Base-by-base conservation (phyloP, 1,140 invertebrate species). In the Spodoptera frugiperda region DNA sequence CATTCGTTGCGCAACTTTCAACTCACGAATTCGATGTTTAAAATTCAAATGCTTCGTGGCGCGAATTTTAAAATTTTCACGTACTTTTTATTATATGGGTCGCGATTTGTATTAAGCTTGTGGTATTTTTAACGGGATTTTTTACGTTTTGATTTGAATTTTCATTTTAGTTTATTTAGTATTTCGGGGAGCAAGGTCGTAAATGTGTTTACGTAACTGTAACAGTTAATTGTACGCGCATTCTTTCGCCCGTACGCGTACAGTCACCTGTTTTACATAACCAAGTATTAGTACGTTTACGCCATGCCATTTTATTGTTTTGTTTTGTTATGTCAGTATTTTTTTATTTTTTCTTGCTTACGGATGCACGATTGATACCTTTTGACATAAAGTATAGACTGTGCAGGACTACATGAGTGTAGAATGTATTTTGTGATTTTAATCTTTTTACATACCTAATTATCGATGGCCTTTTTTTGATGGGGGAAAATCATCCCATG, bases 51-150 rank as follows among this genome's bases (percentile, higher is more conserved):
- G 25, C 30, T 51, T 67, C 82, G 87, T 82, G 86, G 81, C 85
- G 90, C 86, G 88, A 90, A 92, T 92, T 89, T 89, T 83, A 88
- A 92, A 92, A 87, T 80, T 82, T 39, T 80, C 80, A 79, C 68
- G 46, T 78, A n/a, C n/a, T n/a, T 76, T 77, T 76, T 79, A 89
- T 82, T 11, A 77, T 77, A 88, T 87, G 79, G 88, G 89, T 84
- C 86, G 82, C 59, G 67, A 84, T 87, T 73, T 82, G 81, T 87
- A 88, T 87, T 84, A 53, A 76, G 65, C 30, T 15, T 10, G 61
- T 61, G 1, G 11, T 8, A n/a, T n/a, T n/a, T 21, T 15, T 8
- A 70, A 70, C 75, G 63, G 75, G 61, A 33, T 61, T 30, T 72
- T 77, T 76, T 81, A 78, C 48, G 17, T 44, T 15, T 17, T 15